Evolutionary conservation across 2,888 invertebrate genomes (phyloP).

Genomic region (Andrena praecox): DNA sequence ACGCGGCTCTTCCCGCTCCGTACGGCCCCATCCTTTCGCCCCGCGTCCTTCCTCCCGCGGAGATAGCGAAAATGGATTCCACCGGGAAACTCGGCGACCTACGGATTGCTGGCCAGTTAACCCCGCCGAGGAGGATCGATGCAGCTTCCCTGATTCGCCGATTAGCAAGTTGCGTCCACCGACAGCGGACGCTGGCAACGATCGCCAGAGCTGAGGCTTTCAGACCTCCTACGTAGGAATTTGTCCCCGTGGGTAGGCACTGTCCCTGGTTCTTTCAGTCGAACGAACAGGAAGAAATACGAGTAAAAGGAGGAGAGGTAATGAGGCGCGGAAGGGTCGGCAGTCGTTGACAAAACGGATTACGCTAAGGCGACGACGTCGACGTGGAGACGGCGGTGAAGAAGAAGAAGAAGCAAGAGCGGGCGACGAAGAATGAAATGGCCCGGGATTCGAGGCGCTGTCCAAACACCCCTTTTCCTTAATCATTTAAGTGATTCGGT

Average conservation of each 20-base stretch:
- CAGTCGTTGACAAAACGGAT: slow-evolving; percentile 84
- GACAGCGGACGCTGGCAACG: too few species aligned
- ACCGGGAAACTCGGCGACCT: not conserved
- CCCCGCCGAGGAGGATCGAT: too few species aligned
- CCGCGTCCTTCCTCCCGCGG: slow-evolving; percentile 50
- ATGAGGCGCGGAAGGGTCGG: slow-evolving; percentile 78
- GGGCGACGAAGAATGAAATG: slow-evolving; percentile 78
- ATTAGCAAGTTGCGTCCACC: too few species aligned
- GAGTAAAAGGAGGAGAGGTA: slow-evolving; percentile 71
- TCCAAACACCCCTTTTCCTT: slow-evolving; percentile 85
- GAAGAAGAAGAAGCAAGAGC: slow-evolving; percentile 55
- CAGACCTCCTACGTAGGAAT: too few species aligned
- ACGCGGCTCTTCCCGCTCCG: slow-evolving; percentile 55
- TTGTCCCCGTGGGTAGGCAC: not conserved
- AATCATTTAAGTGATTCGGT: slow-evolving; percentile 85
- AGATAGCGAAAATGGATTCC: slow-evolving; percentile 30
- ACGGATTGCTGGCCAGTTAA: not conserved
- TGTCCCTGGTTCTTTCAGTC: not conserved
- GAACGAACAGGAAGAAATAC: not conserved
- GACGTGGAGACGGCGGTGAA: slow-evolving; percentile 42
- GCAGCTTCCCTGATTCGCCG: too few species aligned
- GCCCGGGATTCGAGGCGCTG: slow-evolving; percentile 79
- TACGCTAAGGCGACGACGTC: slow-evolving; percentile 76
- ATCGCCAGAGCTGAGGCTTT: too few species aligned
- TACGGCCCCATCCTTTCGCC: slow-evolving; percentile 69